Percentiles rank a stretch among this genome's conserved stretches.
phyloP scores from a whole-genome alignment of 2,888 invertebrate genomes.

The Rotaria socialis region DNA sequence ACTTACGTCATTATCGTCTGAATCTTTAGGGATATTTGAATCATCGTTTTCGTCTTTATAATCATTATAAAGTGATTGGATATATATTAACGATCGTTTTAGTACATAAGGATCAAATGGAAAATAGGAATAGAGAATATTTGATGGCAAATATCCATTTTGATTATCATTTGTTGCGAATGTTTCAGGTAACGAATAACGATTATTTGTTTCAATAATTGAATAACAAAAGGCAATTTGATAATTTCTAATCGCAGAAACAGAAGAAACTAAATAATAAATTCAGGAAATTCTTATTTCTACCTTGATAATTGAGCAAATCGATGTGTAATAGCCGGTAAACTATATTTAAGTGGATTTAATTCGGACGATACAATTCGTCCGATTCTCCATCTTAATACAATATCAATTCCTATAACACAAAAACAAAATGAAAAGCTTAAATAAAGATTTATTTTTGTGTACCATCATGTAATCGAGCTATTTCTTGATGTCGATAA shows the following conservation, averaged over 20 bases:
- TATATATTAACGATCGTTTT: constrained; percentile 62
- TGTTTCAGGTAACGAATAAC: constrained; percentile 53
- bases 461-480: constrained; percentile 64
- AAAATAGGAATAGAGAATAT: constrained; percentile 70
- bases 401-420: constrained; percentile 39
- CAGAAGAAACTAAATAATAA: not conserved
- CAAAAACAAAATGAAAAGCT: not conserved
- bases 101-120: constrained; percentile 84
- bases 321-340: constrained; percentile 56
- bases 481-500: constrained; percentile 77
- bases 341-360: constrained; percentile 80
- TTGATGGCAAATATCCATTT: constrained; percentile 39
- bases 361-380: constrained; percentile 78
- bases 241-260: constrained; percentile 63
- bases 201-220: constrained; percentile 75
- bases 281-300: too few species aligned
- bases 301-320: constrained; percentile 60
- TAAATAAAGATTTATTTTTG: constrained; percentile 63
- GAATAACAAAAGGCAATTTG: constrained; percentile 87
- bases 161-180: constrained; percentile 24
- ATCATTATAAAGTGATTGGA: constrained; percentile 43
- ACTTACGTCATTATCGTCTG: not conserved
- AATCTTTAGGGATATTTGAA: not conserved
- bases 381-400: constrained; percentile 66
- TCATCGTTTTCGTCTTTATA: constrained; percentile 35